phyloP scores from a whole-genome alignment of 2,888 invertebrate genomes.

The Romanomermis culicivorax region DNA sequence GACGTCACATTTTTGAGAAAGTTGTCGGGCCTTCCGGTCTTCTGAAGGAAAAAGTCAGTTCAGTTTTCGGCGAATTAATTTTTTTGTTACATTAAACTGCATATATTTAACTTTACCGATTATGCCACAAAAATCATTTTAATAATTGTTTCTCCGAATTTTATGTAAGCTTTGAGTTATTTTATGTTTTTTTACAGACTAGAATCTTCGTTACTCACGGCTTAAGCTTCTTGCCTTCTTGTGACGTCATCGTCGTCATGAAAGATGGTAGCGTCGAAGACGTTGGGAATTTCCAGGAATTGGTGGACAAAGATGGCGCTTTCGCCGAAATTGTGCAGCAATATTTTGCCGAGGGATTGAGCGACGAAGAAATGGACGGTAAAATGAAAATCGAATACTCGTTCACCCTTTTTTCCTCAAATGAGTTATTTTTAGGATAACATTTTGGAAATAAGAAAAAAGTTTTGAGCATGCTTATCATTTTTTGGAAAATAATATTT shows the following conservation, averaged over 20 bases:
- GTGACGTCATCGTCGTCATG: constrained; percentile 66
- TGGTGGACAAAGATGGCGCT: constrained; percentile 46
- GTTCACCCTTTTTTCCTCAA: no score
- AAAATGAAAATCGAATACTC: background rate
- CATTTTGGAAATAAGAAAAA: no score
- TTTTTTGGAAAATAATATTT: no score
- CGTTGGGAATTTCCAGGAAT: constrained; percentile 61
- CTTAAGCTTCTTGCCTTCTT: constrained; percentile 67
- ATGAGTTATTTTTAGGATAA: no score
- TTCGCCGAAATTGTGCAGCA: constrained; percentile 36
- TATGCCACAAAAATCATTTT: constrained; percentile 3
- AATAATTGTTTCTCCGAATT: no score
- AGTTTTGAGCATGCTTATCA: no score
- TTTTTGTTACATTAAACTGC: constrained; percentile 3
- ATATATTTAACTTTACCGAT: background rate
- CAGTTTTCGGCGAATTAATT: background rate
- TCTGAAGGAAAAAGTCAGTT: constrained; percentile 30
- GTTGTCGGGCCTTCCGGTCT: constrained; percentile 54
- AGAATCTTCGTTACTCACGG: constrained; percentile 77
- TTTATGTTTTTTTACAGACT: constrained; percentile 35
- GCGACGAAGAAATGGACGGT: background rate
- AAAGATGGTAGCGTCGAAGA: constrained; percentile 65
- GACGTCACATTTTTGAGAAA: constrained; percentile 80
- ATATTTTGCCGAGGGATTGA: constrained; percentile 16
- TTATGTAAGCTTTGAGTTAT: no score